A percentile compares a stretch with the other conserved stretches of the same genome.
Evolutionary conservation across 2,113 vertebrate genomes (phyloP).

Genomic region (Psittacula cyanocephala): DNA sequence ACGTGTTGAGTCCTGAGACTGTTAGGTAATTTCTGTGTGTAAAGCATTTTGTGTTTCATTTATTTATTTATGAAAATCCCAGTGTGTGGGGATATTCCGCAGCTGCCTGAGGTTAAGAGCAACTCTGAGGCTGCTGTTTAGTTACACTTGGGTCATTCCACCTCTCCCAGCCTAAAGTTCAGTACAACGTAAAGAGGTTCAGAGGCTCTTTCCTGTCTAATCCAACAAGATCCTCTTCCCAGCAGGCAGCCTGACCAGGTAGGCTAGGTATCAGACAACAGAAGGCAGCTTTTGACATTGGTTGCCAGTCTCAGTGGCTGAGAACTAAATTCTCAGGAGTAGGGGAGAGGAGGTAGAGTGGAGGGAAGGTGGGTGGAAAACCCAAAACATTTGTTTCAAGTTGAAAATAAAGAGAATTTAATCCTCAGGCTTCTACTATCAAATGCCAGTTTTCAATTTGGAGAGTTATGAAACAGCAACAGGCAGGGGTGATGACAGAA

Average conservation of each 20-base stretch:
- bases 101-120: not conserved
- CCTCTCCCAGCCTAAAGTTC: not conserved
- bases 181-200: not conserved
- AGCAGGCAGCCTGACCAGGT: not conserved
- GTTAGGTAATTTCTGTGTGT: not conserved
- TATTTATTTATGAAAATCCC: not conserved
- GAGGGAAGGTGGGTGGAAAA: not conserved
- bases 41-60: not conserved
- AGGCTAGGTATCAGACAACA: not conserved
- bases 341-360: not conserved
- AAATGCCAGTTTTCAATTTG: not conserved
- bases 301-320: not conserved
- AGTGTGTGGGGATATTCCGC: not conserved
- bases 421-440: not conserved
- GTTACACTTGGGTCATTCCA: not conserved
- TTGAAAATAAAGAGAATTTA: not conserved
- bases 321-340: not conserved
- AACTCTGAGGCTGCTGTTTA: not conserved
- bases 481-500: not conserved
- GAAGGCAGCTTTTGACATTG: not conserved
- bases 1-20: not conserved
- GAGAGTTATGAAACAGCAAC: not conserved
- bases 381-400: not conserved
- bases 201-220: not conserved
- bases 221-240: rapidly evolving